These are phyloP conservation scores for Arctocebus calabarensis DNA, from an alignment of 2,797 vertebrate genomes.

Conservation along the genomic window DNA sequence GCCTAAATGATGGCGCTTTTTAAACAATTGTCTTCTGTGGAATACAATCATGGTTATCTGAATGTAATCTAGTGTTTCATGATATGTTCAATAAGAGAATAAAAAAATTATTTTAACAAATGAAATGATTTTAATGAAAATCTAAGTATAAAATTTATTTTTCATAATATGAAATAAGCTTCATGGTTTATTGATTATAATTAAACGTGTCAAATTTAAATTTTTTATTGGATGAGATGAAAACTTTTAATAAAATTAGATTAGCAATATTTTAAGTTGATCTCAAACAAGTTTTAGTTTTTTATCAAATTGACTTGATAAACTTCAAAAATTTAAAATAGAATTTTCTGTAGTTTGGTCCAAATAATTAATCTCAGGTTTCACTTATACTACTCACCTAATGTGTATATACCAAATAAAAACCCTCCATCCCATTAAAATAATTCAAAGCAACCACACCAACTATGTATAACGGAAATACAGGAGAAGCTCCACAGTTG, in stretches of 20 bases:
- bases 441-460: neutral
- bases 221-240: neutral
- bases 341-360: neutral
- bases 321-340: conserved; percentile 29
- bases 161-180: neutral
- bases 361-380: neutral
- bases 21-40: neutral
- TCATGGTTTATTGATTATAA: neutral
- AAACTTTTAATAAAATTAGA: conserved; percentile 16
- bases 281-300: neutral
- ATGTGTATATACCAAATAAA: neutral
- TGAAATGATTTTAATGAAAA: conserved; percentile 28
- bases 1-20: neutral
- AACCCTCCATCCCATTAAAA: conserved; percentile 27
- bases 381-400: neutral
- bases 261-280: neutral
- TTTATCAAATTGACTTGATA: neutral
- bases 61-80: neutral
- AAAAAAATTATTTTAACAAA: conserved; percentile 13
- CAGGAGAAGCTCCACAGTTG: too few species aligned
- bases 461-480: neutral
- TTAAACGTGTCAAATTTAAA: neutral
- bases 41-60: neutral
- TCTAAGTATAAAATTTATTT: conserved; percentile 13
- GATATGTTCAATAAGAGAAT: neutral